A percentile compares a stretch with the other conserved stretches of the same genome.
Conservation (phyloP, 37 sponge, comb jelly and placozoan species). For the Geodia barretti region DNA sequence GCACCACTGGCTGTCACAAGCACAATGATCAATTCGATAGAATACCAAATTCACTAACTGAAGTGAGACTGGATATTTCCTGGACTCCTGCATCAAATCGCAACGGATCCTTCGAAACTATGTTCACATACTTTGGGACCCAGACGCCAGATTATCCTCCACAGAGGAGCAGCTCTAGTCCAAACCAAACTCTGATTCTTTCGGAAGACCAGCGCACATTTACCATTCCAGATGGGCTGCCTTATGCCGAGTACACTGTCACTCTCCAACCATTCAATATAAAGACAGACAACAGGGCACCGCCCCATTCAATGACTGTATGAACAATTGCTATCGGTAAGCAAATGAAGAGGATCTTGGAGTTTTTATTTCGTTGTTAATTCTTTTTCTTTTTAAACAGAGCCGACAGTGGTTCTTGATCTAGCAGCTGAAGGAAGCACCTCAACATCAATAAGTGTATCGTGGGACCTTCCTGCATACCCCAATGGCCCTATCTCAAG, state of each 20-base stretch:
- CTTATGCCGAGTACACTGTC: slow-evolving; percentile 37
- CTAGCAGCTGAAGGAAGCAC: slow-evolving; percentile 6
- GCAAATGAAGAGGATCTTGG: too few species aligned
- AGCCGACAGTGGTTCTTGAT: slow-evolving; percentile 15
- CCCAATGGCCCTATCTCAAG: slow-evolving; percentile 38
- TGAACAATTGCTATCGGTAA: slow-evolving; percentile 29
- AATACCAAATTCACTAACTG: background rate
- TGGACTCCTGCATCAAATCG: slow-evolving; percentile 33
- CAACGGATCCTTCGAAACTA: slow-evolving; percentile 20
- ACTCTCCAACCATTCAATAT: slow-evolving; percentile 33
- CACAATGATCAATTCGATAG: too few species aligned
- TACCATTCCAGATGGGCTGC: slow-evolving; percentile 7
- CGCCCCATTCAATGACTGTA: background rate
- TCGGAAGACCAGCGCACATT: background rate
- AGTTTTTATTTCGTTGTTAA: too few species aligned
- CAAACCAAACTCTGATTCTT: background rate
- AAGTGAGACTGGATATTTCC: slow-evolving; percentile 1
- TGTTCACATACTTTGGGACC: slow-evolving; percentile 6
- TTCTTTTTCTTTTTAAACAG: too few species aligned
- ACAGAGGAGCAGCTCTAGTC: background rate
- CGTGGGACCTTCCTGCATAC: slow-evolving; percentile 32
- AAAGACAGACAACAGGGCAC: background rate
- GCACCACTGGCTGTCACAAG: too few species aligned
- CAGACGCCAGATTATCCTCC: slow-evolving; percentile 12
- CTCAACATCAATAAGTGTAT: slow-evolving; percentile 6